phyloP scores from a whole-genome alignment of 1,140 invertebrate species.

The Neomicropteryx cornuta region DNA sequence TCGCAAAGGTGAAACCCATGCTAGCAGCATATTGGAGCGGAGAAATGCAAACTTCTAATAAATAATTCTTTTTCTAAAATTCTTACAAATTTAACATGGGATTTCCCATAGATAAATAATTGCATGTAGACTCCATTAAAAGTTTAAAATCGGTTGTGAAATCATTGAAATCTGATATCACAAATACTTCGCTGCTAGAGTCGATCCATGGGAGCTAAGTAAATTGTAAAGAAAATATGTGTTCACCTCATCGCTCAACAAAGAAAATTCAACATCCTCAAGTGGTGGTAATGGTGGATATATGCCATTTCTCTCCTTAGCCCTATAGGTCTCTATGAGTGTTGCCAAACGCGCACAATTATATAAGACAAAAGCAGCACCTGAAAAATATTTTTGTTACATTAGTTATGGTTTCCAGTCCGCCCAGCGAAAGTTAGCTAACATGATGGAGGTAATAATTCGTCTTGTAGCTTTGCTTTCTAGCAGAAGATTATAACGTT shows the following conservation, averaged over 20 bases:
- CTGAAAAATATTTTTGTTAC: slow-evolving; percentile 31
- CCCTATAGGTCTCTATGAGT: slow-evolving; percentile 47
- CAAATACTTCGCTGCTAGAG: too few relatives aligned
- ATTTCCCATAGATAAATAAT: too few relatives aligned
- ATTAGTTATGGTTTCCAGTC: slow-evolving; percentile 13
- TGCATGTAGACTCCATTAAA: neutral
- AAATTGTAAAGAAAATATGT: slow-evolving; percentile 5
- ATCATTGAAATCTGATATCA: too few relatives aligned
- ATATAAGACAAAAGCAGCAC: slow-evolving; percentile 60
- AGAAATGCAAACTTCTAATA: too few relatives aligned
- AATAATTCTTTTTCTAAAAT: too few relatives aligned
- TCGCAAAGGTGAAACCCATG: too few relatives aligned
- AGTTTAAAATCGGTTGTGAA: neutral
- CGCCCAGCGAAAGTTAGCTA: neutral
- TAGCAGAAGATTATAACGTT: neutral
- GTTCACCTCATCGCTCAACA: slow-evolving; percentile 49
- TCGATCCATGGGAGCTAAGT: too few relatives aligned
- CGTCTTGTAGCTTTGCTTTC: neutral
- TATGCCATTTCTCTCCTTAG: slow-evolving; percentile 31
- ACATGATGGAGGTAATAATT: neutral
- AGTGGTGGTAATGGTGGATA: slow-evolving; percentile 45
- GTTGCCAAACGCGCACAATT: slow-evolving; percentile 54
- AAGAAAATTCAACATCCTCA: slow-evolving; percentile 43
- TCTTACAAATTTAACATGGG: too few relatives aligned
- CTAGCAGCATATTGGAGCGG: too few relatives aligned